Conservation (phyloP, 1,140 invertebrate species). For the Zaprionus kolodkinae region DNA sequence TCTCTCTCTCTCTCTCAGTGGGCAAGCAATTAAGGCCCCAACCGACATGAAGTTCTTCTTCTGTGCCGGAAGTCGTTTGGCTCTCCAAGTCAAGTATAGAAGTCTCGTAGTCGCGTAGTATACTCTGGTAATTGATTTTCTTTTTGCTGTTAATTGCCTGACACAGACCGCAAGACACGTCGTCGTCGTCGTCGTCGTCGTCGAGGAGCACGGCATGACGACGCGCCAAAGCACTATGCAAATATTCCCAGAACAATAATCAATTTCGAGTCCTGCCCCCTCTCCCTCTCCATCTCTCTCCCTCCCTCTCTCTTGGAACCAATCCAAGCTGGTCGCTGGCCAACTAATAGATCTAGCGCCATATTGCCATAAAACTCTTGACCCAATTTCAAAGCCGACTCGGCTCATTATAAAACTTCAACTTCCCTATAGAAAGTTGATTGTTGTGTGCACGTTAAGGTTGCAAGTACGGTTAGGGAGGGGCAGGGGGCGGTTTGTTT, state of each 20-base stretch:
- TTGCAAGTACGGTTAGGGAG: not conserved
- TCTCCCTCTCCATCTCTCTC: not conserved
- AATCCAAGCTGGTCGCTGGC: not conserved
- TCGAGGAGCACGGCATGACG: conserved; percentile 47
- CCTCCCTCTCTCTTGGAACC: not conserved
- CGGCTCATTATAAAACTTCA: conserved; percentile 49
- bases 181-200: not conserved
- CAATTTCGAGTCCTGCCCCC: conserved; percentile 36
- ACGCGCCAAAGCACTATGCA: conserved; percentile 75
- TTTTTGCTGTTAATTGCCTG: conserved; percentile 62
- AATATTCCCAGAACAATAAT: conserved; percentile 55
- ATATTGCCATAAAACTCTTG: conserved; percentile 49
- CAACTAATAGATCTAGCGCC: conserved; percentile 23
- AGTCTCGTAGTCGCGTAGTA: conserved; percentile 57
- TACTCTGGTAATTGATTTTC: conserved; percentile 77
- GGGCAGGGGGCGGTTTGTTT: conserved; percentile 37
- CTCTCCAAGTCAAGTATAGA: conserved; percentile 55
- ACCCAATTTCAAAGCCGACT: conserved; percentile 41
- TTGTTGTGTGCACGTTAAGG: conserved; percentile 32
- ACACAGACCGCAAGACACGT: conserved; percentile 68
- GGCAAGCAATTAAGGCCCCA: conserved; percentile 70
- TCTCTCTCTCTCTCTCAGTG: conserved; percentile 39
- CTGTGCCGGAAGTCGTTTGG: conserved; percentile 74
- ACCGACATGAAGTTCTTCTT: conserved; percentile 51
- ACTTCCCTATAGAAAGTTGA: conserved; percentile 46